Evolutionary conservation across 2,797 vertebrate genomes (phyloP).

Genomic region (Neostethus bicornis): DNA sequence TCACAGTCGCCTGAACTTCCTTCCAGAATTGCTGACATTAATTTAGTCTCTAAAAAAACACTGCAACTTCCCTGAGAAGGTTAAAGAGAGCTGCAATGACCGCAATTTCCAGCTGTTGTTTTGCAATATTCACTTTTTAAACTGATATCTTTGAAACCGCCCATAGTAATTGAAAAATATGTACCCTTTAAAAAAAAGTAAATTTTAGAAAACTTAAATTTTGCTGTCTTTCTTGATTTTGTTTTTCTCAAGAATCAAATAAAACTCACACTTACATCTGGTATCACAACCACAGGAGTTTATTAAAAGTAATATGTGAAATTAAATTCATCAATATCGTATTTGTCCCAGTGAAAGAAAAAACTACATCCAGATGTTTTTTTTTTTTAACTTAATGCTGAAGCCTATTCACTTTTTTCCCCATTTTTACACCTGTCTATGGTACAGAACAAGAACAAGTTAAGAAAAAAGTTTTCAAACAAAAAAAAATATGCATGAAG

Average conservation of each 20-base stretch:
- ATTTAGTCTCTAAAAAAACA: conserved; percentile 23
- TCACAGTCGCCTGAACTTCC: conserved; percentile 14
- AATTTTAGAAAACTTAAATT: conserved; percentile 1
- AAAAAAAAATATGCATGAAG: conserved; percentile 23
- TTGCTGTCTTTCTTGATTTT: neutral
- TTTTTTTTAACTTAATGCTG: conserved; percentile 46
- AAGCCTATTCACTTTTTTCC: conserved; percentile 22
- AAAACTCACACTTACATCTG: conserved; percentile 7
- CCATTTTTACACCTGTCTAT: conserved; percentile 34
- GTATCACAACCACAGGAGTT: conserved; percentile 51
- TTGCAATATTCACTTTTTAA: neutral
- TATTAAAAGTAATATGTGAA: conserved; percentile 59
- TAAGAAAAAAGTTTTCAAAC: conserved; percentile 16
- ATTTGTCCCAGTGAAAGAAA: conserved; percentile 27
- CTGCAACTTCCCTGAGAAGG: conserved; percentile 23
- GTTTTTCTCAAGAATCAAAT: conserved; percentile 3
- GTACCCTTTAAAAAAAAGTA: neutral
- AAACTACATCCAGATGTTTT: conserved; percentile 16
- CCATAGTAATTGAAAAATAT: neutral
- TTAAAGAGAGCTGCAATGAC: conserved; percentile 31
- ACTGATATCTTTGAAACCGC: neutral
- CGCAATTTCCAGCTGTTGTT: conserved; percentile 32
- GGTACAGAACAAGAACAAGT: conserved; percentile 22
- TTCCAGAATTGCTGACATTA: conserved; percentile 34
- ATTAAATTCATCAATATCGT: conserved; percentile 19